Conservation (phyloP, 2,113 vertebrate species). For the Gallinago undulata region DNA sequence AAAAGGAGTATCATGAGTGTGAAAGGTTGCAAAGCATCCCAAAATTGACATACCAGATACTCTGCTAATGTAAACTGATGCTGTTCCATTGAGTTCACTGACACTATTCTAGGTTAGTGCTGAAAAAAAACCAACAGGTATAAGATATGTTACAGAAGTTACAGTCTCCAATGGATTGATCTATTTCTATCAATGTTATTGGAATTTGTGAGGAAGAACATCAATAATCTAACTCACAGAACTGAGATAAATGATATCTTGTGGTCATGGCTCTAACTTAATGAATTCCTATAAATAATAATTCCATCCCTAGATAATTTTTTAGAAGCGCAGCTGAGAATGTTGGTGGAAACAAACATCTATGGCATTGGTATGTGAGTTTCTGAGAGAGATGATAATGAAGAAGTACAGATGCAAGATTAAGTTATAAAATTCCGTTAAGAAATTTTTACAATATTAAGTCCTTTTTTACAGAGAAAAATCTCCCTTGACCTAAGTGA, state of each 20-base stretch:
- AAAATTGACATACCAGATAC: neutral
- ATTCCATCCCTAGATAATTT: neutral
- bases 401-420: neutral
- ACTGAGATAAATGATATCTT: neutral
- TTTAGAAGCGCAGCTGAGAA: neutral
- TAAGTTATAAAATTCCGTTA: neutral
- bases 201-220: neutral
- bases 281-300: neutral
- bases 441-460: neutral
- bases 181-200: neutral
- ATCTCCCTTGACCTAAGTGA: neutral
- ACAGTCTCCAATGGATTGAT: neutral
- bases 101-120: neutral
- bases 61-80: neutral
- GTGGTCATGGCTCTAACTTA: neutral
- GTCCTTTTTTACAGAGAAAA: neutral
- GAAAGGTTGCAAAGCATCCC: neutral
- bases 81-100: neutral
- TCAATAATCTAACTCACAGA: neutral
- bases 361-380: neutral
- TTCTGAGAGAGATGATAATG: neutral
- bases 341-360: neutral
- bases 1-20: neutral
- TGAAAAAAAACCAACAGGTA: neutral
- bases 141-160: neutral